Evolutionary conservation across 2,113 vertebrate genomes (phyloP), one percentile per base, ranked within the genome.

Genomic region (Cathartes aura): DNA sequence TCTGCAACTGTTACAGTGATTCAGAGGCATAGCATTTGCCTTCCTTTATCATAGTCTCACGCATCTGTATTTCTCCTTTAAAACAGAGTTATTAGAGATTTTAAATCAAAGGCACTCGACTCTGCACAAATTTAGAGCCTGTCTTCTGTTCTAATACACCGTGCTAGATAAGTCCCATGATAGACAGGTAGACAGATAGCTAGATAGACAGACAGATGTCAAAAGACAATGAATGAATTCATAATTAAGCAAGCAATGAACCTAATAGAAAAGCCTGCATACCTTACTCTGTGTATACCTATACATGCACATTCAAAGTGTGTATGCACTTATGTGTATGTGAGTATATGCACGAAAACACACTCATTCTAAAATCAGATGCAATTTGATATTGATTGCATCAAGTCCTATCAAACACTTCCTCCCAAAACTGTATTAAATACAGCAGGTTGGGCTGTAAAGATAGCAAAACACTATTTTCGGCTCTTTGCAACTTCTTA

Each of bases 391-490:
- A 87, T 23, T 71, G 58, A 91, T 60, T 67, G 34, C 53, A 91
- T 75, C 76, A 72, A 87, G 63, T 75, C 9, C 24, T 72, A 36
- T 20, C 87, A 72, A 50, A 90, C 11, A 9, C 42, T 82, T 91
- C 76, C 55, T 58, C 70, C 43, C 38, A 32, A 89, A 82, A 70
- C 29, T 64, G 29, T 64, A 80, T 73, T 87, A 89, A 71, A 64
- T 72, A 36, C 43, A 52, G 70, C 22, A 82, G 55, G 66, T 68
- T 80, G 70, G 62, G 66, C 45, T 96, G 91, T 63, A 89, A 95
- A 96, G 73, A 89, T 38, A 94, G 87, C 60, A 96, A 91, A 82
- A 42, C 53, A 34, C 73, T 87, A 20, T 93, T 96, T 96, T 90
- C 24, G 7, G 38, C n/a, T 86, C 87, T 82, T 85, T 17, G 15